Percentiles rank a stretch among this genome's conserved stretches.
Evolutionary conservation across 2,888 invertebrate genomes (phyloP).

Genomic region (Epistrophe eligans): DNA sequence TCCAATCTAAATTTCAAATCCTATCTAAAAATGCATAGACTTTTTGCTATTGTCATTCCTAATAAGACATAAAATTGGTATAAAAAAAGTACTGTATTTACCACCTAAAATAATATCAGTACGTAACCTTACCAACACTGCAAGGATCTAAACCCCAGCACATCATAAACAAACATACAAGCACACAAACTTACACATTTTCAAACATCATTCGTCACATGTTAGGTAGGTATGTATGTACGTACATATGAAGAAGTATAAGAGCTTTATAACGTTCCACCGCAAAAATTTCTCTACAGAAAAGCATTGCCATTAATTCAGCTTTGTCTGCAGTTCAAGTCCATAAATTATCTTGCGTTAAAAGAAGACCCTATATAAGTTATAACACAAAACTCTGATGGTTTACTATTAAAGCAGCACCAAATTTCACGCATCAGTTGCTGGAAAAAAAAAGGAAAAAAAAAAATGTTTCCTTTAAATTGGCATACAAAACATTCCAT

Average conservation of each 20-base stretch:
- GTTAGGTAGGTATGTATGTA: not conserved
- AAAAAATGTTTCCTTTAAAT: conserved; percentile 18
- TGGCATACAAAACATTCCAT: conserved; percentile 39
- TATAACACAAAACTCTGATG: conserved; percentile 13
- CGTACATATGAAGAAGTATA: no score
- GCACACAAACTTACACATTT: no score
- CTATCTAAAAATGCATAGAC: no score
- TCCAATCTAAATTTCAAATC: no score
- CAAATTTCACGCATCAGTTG: conserved; percentile 33
- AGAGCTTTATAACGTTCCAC: not conserved
- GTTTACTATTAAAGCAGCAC: conserved; percentile 10
- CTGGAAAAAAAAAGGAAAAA: not conserved
- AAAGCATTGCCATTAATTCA: conserved; percentile 29
- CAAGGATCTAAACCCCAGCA: no score
- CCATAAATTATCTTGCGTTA: conserved; percentile 25
- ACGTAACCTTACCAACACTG: no score
- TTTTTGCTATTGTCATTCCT: no score
- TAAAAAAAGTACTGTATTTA: no score
- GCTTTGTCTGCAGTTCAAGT: conserved; percentile 27
- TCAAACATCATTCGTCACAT: not conserved
- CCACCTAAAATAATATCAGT: no score
- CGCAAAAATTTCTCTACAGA: not conserved
- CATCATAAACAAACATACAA: no score
- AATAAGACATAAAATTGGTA: no score
- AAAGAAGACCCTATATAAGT: not conserved